Evolutionary conservation across 2,888 invertebrate genomes (phyloP).

Genomic region (Panzeria rudis): DNA sequence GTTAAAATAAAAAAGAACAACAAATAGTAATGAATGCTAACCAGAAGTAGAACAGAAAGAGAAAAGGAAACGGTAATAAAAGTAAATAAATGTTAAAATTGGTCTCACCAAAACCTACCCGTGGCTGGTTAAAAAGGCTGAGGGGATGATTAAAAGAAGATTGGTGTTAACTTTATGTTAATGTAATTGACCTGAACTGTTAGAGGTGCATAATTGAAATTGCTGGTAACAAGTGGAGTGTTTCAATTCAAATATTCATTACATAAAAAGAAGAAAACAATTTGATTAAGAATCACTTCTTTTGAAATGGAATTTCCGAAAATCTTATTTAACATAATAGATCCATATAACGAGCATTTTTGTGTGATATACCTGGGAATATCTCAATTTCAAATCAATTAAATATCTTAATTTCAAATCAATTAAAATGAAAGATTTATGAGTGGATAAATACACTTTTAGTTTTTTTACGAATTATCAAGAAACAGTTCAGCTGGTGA

Average conservation of each 20-base stretch:
- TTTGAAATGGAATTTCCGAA: no score
- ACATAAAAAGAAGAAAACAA: background rate
- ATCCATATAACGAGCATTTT: no score
- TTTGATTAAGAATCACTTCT: no score
- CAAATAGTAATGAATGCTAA: slow-evolving; percentile 36
- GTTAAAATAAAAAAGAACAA: slow-evolving; percentile 55
- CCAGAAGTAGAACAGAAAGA: background rate
- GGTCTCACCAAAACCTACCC: background rate
- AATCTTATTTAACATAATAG: no score
- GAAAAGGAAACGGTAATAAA: slow-evolving; percentile 1
- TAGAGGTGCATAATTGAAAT: slow-evolving; percentile 2
- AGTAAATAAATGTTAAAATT: slow-evolving; percentile 13
- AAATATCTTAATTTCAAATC: no score
- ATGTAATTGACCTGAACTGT: slow-evolving; percentile 28
- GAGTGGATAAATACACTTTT: no score
- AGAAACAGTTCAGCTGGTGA: no score
- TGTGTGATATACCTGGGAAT: no score
- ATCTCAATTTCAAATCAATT: no score
- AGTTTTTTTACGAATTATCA: no score
- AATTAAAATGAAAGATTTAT: no score
- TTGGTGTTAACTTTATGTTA: background rate
- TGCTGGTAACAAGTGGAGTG: background rate
- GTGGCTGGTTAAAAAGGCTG: background rate
- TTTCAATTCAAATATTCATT: background rate
- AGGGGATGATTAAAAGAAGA: background rate